Percentiles rank a stretch among this genome's conserved stretches.
Conservation (phyloP, 2,888 invertebrate species). For the Melanchra persicariae region DNA sequence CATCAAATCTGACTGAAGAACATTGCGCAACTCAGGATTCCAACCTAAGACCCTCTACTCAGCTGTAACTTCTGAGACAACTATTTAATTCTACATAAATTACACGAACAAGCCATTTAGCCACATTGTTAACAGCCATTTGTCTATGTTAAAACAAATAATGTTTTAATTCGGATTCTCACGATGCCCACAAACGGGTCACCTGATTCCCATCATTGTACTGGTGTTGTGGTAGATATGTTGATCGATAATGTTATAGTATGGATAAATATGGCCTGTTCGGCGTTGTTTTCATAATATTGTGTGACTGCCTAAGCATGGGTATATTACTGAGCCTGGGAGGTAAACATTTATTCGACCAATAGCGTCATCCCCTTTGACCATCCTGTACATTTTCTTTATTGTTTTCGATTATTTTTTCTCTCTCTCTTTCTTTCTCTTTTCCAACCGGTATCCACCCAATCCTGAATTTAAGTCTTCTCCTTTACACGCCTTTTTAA, state of each 20-base stretch:
- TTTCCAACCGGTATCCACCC: too few species aligned
- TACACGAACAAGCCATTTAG: conserved; percentile 14
- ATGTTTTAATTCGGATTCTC: conserved; percentile 66
- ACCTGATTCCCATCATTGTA: conserved; percentile 83
- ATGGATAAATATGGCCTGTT: conserved; percentile 24
- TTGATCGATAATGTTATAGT: conserved; percentile 53
- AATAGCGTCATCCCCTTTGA: not conserved
- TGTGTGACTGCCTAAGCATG: conserved; percentile 2
- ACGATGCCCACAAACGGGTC: conserved; percentile 73
- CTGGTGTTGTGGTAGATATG: conserved; percentile 25
- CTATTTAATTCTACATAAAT: conserved; percentile 12
- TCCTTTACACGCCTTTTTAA: too few species aligned
- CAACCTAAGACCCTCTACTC: not conserved
- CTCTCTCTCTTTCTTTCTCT: not conserved
- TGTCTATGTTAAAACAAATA: conserved; percentile 62
- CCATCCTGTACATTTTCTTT: not conserved
- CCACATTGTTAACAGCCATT: conserved; percentile 41
- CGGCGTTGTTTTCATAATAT: conserved; percentile 44
- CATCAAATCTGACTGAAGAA: not conserved
- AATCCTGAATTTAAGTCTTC: too few species aligned
- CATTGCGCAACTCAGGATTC: not conserved
- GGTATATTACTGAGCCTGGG: not conserved
- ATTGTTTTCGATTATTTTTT: not conserved
- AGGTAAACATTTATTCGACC: not conserved
- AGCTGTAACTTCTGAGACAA: not conserved